A percentile compares a stretch with the other conserved stretches of the same genome.
phyloP scores from a whole-genome alignment of 2,797 vertebrate genomes.

The Sebastes matsubarae region DNA sequence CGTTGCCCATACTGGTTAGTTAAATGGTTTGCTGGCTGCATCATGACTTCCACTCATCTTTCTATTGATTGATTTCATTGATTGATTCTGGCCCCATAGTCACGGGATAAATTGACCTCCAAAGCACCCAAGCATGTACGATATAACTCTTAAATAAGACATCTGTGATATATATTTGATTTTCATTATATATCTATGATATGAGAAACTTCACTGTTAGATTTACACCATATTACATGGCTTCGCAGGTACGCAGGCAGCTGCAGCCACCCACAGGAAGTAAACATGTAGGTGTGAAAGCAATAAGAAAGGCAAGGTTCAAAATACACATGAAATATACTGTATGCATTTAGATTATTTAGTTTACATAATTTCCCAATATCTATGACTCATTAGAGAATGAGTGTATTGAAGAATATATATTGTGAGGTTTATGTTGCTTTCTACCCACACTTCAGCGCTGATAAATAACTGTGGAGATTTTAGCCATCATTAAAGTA shows the following conservation, averaged over 20 bases:
- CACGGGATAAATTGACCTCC: not conserved
- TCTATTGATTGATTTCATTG: slow-evolving; percentile 2
- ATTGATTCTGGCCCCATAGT: not conserved
- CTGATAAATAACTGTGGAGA: not conserved
- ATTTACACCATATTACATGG: not conserved
- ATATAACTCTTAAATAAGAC: not conserved
- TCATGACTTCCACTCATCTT: not conserved
- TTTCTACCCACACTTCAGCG: not conserved
- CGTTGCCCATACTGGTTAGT: not conserved
- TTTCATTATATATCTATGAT: not conserved
- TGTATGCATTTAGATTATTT: not conserved
- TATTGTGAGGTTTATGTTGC: not conserved
- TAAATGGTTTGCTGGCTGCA: not conserved
- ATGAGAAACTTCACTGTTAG: not conserved
- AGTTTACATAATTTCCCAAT: not conserved
- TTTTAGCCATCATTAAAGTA: not conserved
- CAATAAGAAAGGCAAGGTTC: not conserved
- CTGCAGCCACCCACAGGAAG: not conserved
- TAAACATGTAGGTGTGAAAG: not conserved
- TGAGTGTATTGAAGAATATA: not conserved
- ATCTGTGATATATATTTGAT: not conserved
- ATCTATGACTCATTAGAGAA: not conserved
- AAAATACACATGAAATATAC: not conserved
- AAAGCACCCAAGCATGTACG: not conserved
- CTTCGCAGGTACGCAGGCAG: not conserved